phyloP scores from a whole-genome alignment of 2,888 invertebrate genomes.

The Anthoptus insignis region DNA sequence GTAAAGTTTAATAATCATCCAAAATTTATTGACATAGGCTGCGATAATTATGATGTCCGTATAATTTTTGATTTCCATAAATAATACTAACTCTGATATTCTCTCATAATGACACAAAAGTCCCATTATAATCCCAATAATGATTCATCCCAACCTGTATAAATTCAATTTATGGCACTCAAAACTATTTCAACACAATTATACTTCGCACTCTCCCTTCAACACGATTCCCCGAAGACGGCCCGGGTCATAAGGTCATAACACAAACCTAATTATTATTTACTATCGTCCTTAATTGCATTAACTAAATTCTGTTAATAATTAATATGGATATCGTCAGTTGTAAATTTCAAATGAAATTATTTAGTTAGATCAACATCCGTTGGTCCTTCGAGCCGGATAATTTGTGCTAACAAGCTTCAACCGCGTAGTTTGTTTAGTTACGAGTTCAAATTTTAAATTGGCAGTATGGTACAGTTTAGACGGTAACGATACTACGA shows the following conservation, averaged over 20 bases:
- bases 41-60: too few species aligned
- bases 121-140: not conserved
- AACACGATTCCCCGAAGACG: constrained; percentile 7
- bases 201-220: constrained; percentile 5
- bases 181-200: constrained; percentile 22
- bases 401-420: constrained; percentile 52
- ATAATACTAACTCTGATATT: too few species aligned
- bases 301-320: constrained; percentile 38
- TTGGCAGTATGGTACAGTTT: constrained; percentile 1
- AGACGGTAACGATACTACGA: not conserved
- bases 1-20: too few species aligned
- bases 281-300: constrained; percentile 31
- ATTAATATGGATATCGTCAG: constrained; percentile 47
- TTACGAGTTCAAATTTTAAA: constrained; percentile 19
- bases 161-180: constrained; percentile 5
- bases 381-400: constrained; percentile 52
- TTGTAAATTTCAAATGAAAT: constrained; percentile 54
- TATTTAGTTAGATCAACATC: constrained; percentile 43
- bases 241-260: constrained; percentile 10
- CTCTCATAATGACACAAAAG: too few species aligned
- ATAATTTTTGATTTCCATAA: too few species aligned
- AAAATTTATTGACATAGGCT: too few species aligned
- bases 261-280: constrained; percentile 21
- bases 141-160: not conserved
- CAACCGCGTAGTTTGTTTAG: constrained; percentile 38